Conservation (phyloP, 1,140 invertebrate species). For the Drosophila orosa region DNA sequence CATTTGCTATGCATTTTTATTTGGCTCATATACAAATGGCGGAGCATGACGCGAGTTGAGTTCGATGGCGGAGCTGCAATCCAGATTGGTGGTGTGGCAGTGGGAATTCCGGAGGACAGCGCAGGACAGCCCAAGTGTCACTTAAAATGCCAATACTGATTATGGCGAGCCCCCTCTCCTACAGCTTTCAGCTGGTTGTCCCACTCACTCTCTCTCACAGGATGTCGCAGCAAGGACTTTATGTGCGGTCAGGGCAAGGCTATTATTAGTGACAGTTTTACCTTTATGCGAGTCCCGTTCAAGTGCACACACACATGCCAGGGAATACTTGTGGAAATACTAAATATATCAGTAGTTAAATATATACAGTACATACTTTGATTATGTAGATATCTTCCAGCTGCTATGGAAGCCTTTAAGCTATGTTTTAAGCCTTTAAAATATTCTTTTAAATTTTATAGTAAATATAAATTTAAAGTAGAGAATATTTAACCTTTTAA, state of each 20-base stretch:
- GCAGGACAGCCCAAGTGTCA: constrained; percentile 59
- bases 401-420: not conserved
- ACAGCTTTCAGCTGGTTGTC: constrained; percentile 4
- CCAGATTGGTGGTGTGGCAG: constrained; percentile 20
- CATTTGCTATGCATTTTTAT: constrained; percentile 83
- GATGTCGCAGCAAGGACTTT: constrained; percentile 53
- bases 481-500: not conserved
- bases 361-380: not conserved
- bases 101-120: constrained; percentile 1
- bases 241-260: constrained; percentile 69
- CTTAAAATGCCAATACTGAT: constrained; percentile 81
- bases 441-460: too few species aligned
- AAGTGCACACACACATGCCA: constrained; percentile 44
- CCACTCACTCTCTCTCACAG: constrained; percentile 20
- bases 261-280: constrained; percentile 82
- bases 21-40: constrained; percentile 81
- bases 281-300: constrained; percentile 63
- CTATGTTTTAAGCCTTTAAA: too few species aligned
- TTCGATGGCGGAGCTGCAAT: constrained; percentile 18
- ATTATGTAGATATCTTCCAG: not conserved
- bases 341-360: not conserved
- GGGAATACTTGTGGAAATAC: constrained; percentile 5
- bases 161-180: constrained; percentile 40
- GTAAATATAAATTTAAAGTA: too few species aligned
- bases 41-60: constrained; percentile 45